Evolutionary conservation across 2,797 vertebrate genomes (phyloP), one percentile per base, ranked within the genome.

Genomic region (Pipistrellus pipistrellus): DNA sequence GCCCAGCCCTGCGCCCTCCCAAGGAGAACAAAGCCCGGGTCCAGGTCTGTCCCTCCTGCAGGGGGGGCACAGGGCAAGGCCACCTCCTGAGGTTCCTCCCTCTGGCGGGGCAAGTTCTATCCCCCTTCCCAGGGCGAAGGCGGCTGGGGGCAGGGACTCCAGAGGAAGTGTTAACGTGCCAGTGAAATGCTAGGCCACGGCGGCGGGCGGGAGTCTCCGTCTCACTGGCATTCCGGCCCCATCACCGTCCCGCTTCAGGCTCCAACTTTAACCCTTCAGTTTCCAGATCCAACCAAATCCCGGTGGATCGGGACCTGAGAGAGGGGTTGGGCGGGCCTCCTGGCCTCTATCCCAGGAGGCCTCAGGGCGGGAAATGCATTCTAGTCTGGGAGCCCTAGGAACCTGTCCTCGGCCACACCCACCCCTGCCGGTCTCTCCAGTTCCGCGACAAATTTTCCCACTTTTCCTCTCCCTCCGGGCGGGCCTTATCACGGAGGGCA

Each of bases 251-350:
- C 0, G 3, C 9, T 11, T 21, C n/a, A 73, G 64, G 44, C 27
- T 77, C 59, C 69, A 23, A 14, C 55, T 66, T 95, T 96, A 96
- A 95, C 96, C 82, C 96, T 85, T 96, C 3, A 38, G 32, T 81
- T 78, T 38, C 78, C 93, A 72, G 68, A 48, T 92, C 20, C 35
- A 18, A 1, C n/a, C 64, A 55, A 69, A 48, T 25, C 46, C 57
- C 35, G 35, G 23, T 32, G 51, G 55, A 30, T 15, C 3, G 23
- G 14, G 27, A 46, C 44, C 53, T 27, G 30, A 41, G 14, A 82
- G 38, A 46, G 20, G 7, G 14, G 11, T 53, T 41, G 5, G 89
- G 38, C 38, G 38, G 38, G 1, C 32, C 23, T 76, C 78, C 78
- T 9, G 30, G 21, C 23, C 21, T 38, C 30, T 18, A 55, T 35